These are phyloP conservation scores for Acronicta aceris DNA, from an alignment of 2,888 invertebrate species.

Conservation along the genomic window DNA sequence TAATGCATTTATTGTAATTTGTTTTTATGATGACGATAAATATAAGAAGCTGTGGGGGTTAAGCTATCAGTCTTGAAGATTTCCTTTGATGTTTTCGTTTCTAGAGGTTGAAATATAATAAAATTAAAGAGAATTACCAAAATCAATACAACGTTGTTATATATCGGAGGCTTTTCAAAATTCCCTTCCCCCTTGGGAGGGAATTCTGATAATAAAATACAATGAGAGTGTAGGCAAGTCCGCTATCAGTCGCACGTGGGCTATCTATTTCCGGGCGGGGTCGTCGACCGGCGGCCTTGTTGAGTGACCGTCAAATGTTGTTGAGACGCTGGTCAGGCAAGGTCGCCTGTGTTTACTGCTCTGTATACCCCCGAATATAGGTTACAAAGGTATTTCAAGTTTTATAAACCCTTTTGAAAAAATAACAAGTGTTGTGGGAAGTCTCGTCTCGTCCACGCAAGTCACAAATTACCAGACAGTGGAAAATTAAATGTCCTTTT, in stretches of 20 bases:
- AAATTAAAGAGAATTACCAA: too few relatives aligned
- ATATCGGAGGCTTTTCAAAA: too few relatives aligned
- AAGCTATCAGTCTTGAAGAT: too few relatives aligned
- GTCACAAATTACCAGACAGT: background rate
- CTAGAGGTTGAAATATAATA: too few relatives aligned
- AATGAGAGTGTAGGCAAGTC: slow-evolving; percentile 9
- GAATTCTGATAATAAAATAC: too few relatives aligned
- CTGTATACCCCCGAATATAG: background rate
- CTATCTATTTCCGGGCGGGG: slow-evolving; percentile 66
- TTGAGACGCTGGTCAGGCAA: slow-evolving; percentile 33
- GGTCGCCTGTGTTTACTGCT: slow-evolving; percentile 37
- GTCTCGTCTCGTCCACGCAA: background rate
- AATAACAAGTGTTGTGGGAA: background rate
- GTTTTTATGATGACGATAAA: too few relatives aligned
- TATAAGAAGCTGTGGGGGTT: too few relatives aligned
- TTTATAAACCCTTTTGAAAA: background rate
- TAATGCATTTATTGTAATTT: too few relatives aligned
- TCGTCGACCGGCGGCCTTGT: slow-evolving; percentile 68
- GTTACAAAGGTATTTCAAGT: background rate
- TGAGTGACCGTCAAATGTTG: slow-evolving; percentile 55
- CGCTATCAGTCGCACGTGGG: slow-evolving; percentile 57
- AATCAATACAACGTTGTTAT: too few relatives aligned
- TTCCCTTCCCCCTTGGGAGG: too few relatives aligned
- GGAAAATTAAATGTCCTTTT: background rate
- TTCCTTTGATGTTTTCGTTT: too few relatives aligned